phyloP scores from a whole-genome alignment of 2,113 vertebrate genomes.

The Anas platyrhynchos region DNA sequence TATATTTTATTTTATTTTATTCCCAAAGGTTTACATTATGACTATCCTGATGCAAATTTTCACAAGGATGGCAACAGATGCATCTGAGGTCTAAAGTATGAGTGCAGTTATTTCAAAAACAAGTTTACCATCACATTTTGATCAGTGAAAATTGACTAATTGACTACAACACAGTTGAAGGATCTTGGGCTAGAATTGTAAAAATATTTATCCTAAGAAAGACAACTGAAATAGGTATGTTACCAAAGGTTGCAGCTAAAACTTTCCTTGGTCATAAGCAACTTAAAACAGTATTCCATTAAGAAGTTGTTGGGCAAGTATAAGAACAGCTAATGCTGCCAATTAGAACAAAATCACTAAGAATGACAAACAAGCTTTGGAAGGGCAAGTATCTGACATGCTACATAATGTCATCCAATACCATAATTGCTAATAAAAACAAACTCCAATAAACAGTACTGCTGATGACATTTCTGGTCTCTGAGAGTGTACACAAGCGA shows the following conservation, averaged over 20 bases:
- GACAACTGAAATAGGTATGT: background rate
- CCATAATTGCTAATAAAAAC: background rate
- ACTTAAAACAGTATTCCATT: background rate
- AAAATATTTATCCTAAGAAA: background rate
- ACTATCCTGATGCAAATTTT: background rate
- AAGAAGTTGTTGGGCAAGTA: background rate
- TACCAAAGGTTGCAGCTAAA: background rate
- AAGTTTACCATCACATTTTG: background rate
- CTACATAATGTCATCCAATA: background rate
- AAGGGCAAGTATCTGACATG: background rate
- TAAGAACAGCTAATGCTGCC: background rate
- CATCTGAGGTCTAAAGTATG: background rate
- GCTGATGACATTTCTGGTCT: background rate
- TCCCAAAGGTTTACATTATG: background rate
- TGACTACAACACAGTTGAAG: background rate
- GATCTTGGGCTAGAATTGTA: background rate
- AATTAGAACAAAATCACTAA: background rate
- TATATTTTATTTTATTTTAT: no score
- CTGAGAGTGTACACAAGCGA: background rate
- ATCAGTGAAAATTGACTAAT: background rate
- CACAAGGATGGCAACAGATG: background rate
- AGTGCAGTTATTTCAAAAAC: background rate
- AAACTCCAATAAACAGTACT: background rate
- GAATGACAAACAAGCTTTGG: background rate
- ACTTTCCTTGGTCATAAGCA: background rate